Evolutionary conservation across 2,113 vertebrate species (phyloP), one percentile per base, ranked within the genome.

Genomic region (Seriola dumerili): DNA sequence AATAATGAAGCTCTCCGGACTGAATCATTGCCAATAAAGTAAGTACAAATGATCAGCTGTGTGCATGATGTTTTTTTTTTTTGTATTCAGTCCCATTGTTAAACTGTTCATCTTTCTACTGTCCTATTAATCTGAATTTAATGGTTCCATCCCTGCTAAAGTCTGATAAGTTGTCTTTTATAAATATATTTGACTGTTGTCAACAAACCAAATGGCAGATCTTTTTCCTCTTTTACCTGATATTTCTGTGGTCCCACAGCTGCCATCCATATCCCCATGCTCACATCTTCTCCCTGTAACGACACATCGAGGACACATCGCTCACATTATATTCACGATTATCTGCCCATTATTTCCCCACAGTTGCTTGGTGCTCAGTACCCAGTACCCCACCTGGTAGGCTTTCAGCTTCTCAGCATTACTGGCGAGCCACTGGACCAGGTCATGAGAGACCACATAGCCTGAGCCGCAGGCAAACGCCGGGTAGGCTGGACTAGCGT

Each of bases 181-280:
- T 42, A n/a, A 23, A 42, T 63, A 40, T 16, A 19, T 21, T 9
- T 52, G 3, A 70, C n/a, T 16, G 8, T 38, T 36, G 48, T 12
- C 29, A 36, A 38, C 14, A 40, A 71, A 55, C 50, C 68, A 58
- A 40, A 36, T 36, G 34, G 34, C 34, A 36, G 34, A 6, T 44
- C 58, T 58, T 34, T 58, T 29, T 13, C 34, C 19, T 50, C 32
- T 16, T 25, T 85, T 83, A 97, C 97, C 96, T 99, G 98, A 75
- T 98, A 96, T 57, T 98, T 95, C 73, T 92, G 96, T 19, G 98
- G 98, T 76, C 97, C 97, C 46, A 99, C 96, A 54, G 98, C 98
- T 76, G 98, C 97, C 98, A 99, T 99, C 98, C 98, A 99, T 73
- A 99, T 99, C 73, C 98, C 98, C 98, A 99, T 99, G 91, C 98